Evolutionary conservation across 2,113 vertebrate species (phyloP).

Genomic region (Prochilodus magdalenae): DNA sequence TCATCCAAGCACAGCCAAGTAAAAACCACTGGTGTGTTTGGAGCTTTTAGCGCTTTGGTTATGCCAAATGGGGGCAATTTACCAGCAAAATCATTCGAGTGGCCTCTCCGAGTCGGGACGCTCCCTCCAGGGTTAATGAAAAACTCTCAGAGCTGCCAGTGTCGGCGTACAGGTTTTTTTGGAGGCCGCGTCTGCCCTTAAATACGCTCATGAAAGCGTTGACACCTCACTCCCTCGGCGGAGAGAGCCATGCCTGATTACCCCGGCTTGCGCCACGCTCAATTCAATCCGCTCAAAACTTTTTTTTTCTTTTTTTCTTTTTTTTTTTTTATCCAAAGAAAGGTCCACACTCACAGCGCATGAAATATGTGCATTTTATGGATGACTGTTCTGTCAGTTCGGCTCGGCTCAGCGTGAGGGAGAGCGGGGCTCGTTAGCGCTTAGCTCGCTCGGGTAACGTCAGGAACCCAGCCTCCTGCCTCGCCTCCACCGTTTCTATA

Average conservation of each 20-base stretch:
- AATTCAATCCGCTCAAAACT: conserved; percentile 12
- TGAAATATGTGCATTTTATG: conserved; percentile 53
- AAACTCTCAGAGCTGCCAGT: conserved; percentile 18
- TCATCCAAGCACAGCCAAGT: not conserved
- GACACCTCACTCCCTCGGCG: conserved; percentile 11
- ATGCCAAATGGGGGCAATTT: not conserved
- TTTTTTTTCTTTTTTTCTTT: not conserved
- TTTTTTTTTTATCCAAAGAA: conserved; percentile 6
- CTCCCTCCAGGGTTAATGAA: conserved; percentile 20
- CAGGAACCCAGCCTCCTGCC: conserved; percentile 17
- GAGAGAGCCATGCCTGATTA: conserved; percentile 9
- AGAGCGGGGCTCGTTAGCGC: conserved; percentile 41
- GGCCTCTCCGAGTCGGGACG: conserved; percentile 1
- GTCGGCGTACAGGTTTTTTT: not conserved
- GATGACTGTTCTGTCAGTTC: conserved; percentile 41
- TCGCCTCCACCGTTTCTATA: conserved; percentile 19
- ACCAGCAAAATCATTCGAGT: not conserved
- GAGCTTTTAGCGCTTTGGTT: conserved; percentile 2
- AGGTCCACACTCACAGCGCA: conserved; percentile 33
- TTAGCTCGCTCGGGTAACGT: conserved; percentile 12
- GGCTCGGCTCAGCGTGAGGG: conserved; percentile 14
- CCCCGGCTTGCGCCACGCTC: conserved; percentile 34
- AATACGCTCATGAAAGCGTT: conserved; percentile 21
- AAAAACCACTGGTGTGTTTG: conserved; percentile 11
- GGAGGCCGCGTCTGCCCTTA: not conserved